phyloP scores from a whole-genome alignment of 1,140 invertebrate genomes.

The Magallana ariakensis region DNA sequence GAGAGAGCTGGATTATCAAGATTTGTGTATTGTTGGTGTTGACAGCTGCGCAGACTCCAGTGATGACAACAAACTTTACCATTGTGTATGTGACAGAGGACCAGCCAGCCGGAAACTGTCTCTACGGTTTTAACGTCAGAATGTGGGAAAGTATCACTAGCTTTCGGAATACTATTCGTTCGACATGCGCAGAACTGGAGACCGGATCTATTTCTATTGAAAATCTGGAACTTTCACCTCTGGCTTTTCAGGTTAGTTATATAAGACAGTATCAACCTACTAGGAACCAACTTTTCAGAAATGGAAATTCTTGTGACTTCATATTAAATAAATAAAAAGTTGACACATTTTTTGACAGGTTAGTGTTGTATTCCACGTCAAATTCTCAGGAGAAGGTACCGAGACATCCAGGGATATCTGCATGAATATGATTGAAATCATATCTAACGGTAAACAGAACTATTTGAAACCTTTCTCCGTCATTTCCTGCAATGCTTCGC shows the following conservation, averaged over 20 bases:
- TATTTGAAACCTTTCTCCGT: background rate
- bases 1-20: too few relatives aligned
- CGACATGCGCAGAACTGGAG: background rate
- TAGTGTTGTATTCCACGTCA: background rate
- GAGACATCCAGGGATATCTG: background rate
- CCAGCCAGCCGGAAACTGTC: background rate
- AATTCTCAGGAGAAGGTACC: background rate
- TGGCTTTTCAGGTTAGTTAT: background rate
- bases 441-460: background rate
- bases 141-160: background rate
- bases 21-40: background rate
- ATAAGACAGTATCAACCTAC: too few relatives aligned
- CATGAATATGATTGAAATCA: background rate
- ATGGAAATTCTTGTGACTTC: too few relatives aligned
- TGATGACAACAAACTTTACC: background rate
- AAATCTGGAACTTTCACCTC: background rate
- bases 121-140: background rate
- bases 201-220: background rate
- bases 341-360: too few relatives aligned
- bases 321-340: too few relatives aligned
- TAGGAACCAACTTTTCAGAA: too few relatives aligned
- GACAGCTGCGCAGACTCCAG: background rate
- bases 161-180: background rate
- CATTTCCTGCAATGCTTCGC: background rate
- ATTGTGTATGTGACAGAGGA: background rate